Base-by-base conservation (phyloP, 2,113 vertebrate species). In the Odocoileus virginianus region DNA sequence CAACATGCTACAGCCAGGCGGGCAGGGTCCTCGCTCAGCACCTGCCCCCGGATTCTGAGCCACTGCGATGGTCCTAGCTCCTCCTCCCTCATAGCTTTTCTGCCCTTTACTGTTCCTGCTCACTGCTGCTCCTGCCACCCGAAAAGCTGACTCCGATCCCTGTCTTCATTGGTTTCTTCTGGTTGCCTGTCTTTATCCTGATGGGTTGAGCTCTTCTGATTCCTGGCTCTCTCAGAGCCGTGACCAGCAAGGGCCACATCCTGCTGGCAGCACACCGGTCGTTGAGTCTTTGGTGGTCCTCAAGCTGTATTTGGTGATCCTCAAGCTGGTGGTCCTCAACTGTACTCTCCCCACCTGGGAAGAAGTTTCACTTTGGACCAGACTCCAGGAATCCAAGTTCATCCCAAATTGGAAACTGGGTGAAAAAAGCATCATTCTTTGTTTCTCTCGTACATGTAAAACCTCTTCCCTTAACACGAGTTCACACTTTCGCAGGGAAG, bases 261-360 rank as follows among this genome's bases (percentile, higher is more conserved):
- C 43, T 84, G n/a, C 40, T 15, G 3, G 64, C 12, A 30, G 88
- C 88, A 90, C 25, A 36, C 40, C 0, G 0, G 45, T 25, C 28
- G 0, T 0, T 4, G n/a, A 36, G 61, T 3, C 30, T 33, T 4
- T 2, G 33, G 25, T 0, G 4, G 50, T 33, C 33, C 74, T 50
- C 7, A 50, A 2, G 79, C 55, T 21, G 71, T 30, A 43, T 52
- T 3, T 2, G 30, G 21, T 0, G 3, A 52, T 28, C 23, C 58
- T 45, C 9, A 17, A 2, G 76, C 58, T 2, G 28, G 19, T 0
- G 3, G 60, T 33, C 33, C 74, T 50, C 7, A 67, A 3, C 33
- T 71, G 43, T 10, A 25, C 30, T 30, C 43, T 71, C 71, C 71
- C 83, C 27, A 43, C 19, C 71, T 17, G 14, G 7, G 50, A 92